Conservation (phyloP, 1,140 invertebrate genomes). For the Gonioctena quinquepunctata region DNA sequence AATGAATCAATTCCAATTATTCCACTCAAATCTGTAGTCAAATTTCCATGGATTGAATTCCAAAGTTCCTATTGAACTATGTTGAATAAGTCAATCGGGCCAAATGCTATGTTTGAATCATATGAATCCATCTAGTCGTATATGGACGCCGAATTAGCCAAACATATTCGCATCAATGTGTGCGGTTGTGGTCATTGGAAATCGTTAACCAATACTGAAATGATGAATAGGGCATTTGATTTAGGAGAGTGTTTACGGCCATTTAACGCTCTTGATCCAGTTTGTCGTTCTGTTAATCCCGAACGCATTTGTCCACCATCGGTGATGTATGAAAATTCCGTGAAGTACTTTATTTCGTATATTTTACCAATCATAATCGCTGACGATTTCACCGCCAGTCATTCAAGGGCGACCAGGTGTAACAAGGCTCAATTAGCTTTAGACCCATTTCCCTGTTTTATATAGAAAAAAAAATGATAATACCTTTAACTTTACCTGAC, state of each 20-base stretch:
- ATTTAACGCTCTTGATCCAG: background rate
- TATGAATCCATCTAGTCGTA: background rate
- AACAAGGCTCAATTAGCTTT: too few species aligned
- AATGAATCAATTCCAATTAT: too few species aligned
- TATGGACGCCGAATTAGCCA: background rate
- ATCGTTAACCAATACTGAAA: background rate
- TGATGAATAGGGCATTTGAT: background rate
- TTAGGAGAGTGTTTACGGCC: background rate
- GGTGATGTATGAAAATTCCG: background rate
- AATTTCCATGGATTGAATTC: background rate
- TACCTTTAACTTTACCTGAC: too few species aligned
- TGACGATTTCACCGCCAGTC: too few species aligned
- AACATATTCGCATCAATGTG: background rate
- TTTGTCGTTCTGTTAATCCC: background rate
- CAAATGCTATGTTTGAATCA: background rate
- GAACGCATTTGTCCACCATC: background rate
- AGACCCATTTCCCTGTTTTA: too few species aligned
- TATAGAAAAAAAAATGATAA: too few species aligned
- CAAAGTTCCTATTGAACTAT: background rate
- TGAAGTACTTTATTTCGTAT: too few species aligned
- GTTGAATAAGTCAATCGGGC: background rate
- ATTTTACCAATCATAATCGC: too few species aligned
- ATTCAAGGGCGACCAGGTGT: too few species aligned
- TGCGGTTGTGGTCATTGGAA: background rate
- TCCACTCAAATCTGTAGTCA: too few species aligned